phyloP scores from a whole-genome alignment of 2,113 vertebrate species.

The Hippoglossus stenolepis region DNA sequence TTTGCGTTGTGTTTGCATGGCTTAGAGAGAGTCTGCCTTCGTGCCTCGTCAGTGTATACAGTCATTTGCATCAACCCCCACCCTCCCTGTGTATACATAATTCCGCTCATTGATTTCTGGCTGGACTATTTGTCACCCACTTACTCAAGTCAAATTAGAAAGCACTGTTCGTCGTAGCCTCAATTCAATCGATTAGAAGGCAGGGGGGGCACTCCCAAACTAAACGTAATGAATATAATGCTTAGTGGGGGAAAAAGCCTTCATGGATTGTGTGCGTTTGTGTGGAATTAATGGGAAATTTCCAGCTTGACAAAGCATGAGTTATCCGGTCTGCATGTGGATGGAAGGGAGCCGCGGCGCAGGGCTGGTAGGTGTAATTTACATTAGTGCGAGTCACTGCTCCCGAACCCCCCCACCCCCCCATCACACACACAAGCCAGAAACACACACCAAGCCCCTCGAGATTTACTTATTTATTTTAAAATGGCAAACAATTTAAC shows the following conservation, averaged over 20 bases:
- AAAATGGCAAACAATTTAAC: constrained; percentile 41
- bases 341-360: constrained; percentile 46
- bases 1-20: constrained; percentile 59
- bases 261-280: constrained; percentile 70
- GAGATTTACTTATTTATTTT: constrained; percentile 37
- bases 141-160: constrained; percentile 83
- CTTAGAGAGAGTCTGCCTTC: constrained; percentile 47
- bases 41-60: constrained; percentile 40
- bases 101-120: constrained; percentile 79
- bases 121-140: constrained; percentile 81
- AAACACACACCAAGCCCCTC: constrained; percentile 3
- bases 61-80: constrained; percentile 59
- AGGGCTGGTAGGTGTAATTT: constrained; percentile 73
- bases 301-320: constrained; percentile 80
- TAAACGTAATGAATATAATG: constrained; percentile 77
- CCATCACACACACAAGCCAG: background rate
- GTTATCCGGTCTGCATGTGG: constrained; percentile 67
- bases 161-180: constrained; percentile 67
- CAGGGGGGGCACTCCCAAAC: constrained; percentile 55
- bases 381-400: constrained; percentile 75
- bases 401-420: constrained; percentile 25
- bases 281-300: constrained; percentile 81
- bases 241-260: constrained; percentile 63
- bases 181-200: constrained; percentile 74
- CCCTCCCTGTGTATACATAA: constrained; percentile 64